Percentiles rank a stretch among this genome's conserved stretches.
These are phyloP conservation scores for Brotula barbata DNA, from an alignment of 2,797 vertebrate genomes.

Conservation along the genomic window DNA sequence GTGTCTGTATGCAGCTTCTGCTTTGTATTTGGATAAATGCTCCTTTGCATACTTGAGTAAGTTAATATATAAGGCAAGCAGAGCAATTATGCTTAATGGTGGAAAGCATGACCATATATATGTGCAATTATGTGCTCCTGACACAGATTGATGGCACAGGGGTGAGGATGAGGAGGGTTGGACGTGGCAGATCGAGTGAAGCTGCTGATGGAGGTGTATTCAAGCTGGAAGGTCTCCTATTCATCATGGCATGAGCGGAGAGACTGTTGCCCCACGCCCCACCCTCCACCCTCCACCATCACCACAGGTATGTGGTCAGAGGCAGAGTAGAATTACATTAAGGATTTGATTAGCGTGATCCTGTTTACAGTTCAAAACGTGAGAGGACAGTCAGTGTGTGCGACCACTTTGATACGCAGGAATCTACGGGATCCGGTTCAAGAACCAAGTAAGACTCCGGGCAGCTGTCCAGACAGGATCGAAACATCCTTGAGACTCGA, in stretches of 20 bases:
- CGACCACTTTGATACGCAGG: not conserved
- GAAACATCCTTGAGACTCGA: conserved; percentile 20
- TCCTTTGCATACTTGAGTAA: conserved; percentile 39
- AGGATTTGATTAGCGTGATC: conserved; percentile 1
- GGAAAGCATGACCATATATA: conserved; percentile 40
- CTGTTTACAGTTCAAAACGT: conserved; percentile 3
- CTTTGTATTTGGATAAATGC: conserved; percentile 24
- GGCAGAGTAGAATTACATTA: conserved; percentile 6
- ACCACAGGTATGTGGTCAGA: not conserved
- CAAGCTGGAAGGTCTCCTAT: conserved; percentile 10
- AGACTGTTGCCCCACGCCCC: conserved; percentile 13
- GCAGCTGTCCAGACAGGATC: conserved; percentile 20
- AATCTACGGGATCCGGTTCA: conserved; percentile 11
- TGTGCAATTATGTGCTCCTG: conserved; percentile 32
- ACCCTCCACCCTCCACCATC: too few relatives aligned
- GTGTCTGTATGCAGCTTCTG: conserved; percentile 19
- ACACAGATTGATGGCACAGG: conserved; percentile 15
- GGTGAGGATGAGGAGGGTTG: conserved; percentile 2
- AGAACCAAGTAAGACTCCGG: conserved; percentile 19
- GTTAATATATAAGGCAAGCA: conserved; percentile 53
- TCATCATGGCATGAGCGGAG: conserved; percentile 8
- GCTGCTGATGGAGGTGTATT: conserved; percentile 11
- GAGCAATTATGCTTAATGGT: conserved; percentile 55
- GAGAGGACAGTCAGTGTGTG: not conserved
- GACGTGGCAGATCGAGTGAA: not conserved